Percentiles rank a stretch among this genome's conserved stretches.
These are phyloP conservation scores for Tachuris rubrigastra DNA, from an alignment of 2,113 vertebrate species.

Conservation along the genomic window DNA sequence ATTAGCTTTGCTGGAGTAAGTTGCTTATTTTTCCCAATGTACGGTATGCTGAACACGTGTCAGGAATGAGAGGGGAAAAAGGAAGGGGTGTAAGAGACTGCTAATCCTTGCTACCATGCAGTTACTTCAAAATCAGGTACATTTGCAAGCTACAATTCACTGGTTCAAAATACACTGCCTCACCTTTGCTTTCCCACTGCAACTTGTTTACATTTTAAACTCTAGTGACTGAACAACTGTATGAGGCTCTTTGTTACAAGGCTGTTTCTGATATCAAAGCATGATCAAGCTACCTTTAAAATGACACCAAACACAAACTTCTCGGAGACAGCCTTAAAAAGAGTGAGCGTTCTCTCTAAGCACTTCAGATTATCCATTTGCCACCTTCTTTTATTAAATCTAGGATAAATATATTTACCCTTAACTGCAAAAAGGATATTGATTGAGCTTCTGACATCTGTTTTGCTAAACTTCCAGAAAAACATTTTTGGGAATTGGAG, in stretches of 20 bases:
- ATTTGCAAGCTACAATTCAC: constrained; percentile 61
- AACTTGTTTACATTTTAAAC: constrained; percentile 65
- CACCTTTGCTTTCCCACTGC: constrained; percentile 77
- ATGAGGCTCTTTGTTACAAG: constrained; percentile 69
- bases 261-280: constrained; percentile 75
- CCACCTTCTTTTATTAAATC: constrained; percentile 4
- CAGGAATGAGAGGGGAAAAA: constrained; percentile 67
- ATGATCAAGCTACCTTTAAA: constrained; percentile 53
- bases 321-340: constrained; percentile 51
- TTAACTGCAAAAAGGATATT: constrained; percentile 33
- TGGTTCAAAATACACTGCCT: constrained; percentile 64
- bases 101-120: constrained; percentile 88
- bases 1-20: constrained; percentile 42
- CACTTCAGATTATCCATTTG: constrained; percentile 19
- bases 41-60: constrained; percentile 66
- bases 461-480: constrained; percentile 7
- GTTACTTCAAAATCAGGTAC: constrained; percentile 69
- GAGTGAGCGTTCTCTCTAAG: not conserved
- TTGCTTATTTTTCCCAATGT: constrained; percentile 54
- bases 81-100: constrained; percentile 65
- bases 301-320: constrained; percentile 60
- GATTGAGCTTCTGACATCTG: not conserved
- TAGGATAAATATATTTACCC: constrained; percentile 37
- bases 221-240: constrained; percentile 41
- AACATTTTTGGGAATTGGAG: not conserved